These are phyloP conservation scores for Diplogasteroides magnus DNA, from an alignment of 1,140 invertebrate species.

Conservation along the genomic window DNA sequence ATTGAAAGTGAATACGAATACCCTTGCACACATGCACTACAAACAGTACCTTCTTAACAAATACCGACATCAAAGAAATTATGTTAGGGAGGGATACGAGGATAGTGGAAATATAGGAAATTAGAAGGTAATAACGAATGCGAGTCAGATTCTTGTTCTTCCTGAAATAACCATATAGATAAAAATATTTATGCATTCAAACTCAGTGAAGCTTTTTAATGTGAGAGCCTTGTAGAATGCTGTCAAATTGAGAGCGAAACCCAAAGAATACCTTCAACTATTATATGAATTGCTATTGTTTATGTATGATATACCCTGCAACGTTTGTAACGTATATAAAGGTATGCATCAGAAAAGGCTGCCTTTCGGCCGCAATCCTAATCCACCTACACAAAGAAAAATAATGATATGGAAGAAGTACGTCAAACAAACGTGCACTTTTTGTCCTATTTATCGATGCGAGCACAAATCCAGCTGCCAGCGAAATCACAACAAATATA, in stretches of 20 bases:
- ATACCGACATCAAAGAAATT: conserved; percentile 13
- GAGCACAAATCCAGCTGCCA: not conserved
- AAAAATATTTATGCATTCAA: not conserved
- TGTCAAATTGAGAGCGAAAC: not conserved
- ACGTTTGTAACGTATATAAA: conserved; percentile 25
- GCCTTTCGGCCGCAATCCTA: conserved; percentile 25
- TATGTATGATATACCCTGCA: not conserved
- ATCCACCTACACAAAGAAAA: not conserved
- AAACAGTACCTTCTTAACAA: not conserved
- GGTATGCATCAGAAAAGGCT: conserved; percentile 16
- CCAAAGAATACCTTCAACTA: not conserved
- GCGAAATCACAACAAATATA: not conserved
- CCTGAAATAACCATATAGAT: not conserved
- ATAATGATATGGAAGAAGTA: too few relatives aligned
- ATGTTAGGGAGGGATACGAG: conserved; percentile 22
- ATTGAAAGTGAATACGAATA: not conserved
- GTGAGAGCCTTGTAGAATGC: not conserved
- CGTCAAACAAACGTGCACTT: not conserved
- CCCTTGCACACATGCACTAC: not conserved
- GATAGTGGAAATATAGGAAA: conserved; percentile 23
- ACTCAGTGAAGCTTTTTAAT: too few relatives aligned
- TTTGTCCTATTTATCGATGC: conserved; percentile 6
- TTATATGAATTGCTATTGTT: too few relatives aligned
- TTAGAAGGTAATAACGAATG: conserved; percentile 22
- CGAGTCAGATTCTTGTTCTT: not conserved